Percentiles rank a stretch among this genome's conserved stretches.
These are phyloP conservation scores for Pheosia gnoma DNA, from an alignment of 2,888 invertebrate species.

Conservation along the genomic window DNA sequence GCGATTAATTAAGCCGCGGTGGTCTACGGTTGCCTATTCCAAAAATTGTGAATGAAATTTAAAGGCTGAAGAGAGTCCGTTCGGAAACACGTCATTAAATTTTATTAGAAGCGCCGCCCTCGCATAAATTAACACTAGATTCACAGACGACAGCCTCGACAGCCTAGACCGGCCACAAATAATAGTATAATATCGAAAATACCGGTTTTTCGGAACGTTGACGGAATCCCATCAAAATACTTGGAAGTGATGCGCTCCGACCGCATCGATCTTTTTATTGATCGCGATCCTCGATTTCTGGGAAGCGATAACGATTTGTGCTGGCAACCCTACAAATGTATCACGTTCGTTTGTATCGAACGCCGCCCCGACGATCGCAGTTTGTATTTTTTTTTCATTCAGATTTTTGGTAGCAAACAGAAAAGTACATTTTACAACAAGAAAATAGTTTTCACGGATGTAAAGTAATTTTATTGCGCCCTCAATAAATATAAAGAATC, in stretches of 20 bases:
- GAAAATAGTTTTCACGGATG: neutral
- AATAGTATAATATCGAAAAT: conserved; percentile 26
- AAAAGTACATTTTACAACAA: conserved; percentile 5
- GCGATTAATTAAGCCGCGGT: conserved; percentile 29
- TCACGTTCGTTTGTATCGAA: conserved; percentile 34
- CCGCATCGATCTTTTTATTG: conserved; percentile 37
- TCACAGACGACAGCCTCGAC: conserved; percentile 63
- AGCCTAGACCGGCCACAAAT: conserved; percentile 42
- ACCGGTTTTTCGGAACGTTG: conserved; percentile 41
- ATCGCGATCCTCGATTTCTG: conserved; percentile 46
- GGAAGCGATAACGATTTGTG: conserved; percentile 49
- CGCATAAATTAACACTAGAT: conserved; percentile 62
- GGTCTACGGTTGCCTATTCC: conserved; percentile 27
- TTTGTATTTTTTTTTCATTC: conserved; percentile 5
- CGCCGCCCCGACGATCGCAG: conserved; percentile 17
- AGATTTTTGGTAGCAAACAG: conserved; percentile 1
- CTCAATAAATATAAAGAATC: no score
- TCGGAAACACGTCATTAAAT: conserved; percentile 51
- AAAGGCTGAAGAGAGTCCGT: conserved; percentile 23
- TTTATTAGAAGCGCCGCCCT: conserved; percentile 47
- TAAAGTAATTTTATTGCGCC: no score
- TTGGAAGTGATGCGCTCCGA: conserved; percentile 48
- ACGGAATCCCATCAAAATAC: conserved; percentile 59
- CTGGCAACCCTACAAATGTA: conserved; percentile 43
- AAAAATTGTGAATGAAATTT: conserved; percentile 39